Evolutionary conservation across 2,113 vertebrate species (phyloP).

Genomic region (Rhineura floridana): DNA sequence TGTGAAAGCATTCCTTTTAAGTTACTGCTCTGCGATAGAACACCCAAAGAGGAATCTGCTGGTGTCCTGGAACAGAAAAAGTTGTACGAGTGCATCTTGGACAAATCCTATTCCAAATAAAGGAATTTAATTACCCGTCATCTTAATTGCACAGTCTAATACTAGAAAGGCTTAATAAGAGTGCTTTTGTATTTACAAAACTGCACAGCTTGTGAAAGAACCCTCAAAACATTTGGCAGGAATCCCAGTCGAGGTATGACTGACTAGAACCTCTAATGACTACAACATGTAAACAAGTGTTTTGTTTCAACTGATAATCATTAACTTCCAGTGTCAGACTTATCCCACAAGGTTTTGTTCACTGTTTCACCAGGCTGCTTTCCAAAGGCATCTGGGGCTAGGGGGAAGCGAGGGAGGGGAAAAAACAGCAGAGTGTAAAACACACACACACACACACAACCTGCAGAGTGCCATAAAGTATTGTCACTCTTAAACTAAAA

Average conservation of each 20-base stretch:
- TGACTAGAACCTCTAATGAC: conserved; percentile 84
- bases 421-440: not conserved
- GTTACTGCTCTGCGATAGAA: conserved; percentile 53
- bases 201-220: conserved; percentile 84
- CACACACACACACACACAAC: not conserved
- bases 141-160: conserved; percentile 79
- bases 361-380: conserved; percentile 72
- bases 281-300: conserved; percentile 86
- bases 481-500: conserved; percentile 74
- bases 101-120: conserved; percentile 72
- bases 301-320: conserved; percentile 85
- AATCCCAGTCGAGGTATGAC: conserved; percentile 84
- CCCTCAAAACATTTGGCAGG: conserved; percentile 86
- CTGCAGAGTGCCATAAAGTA: conserved; percentile 56
- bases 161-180: conserved; percentile 82
- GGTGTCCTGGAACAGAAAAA: conserved; percentile 63
- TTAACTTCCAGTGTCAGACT: conserved; percentile 82
- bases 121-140: conserved; percentile 78
- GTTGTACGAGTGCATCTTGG: conserved; percentile 67
- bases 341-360: conserved; percentile 80
- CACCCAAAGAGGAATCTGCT: conserved; percentile 54
- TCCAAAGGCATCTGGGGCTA: conserved; percentile 76
- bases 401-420: conserved; percentile 49
- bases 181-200: conserved; percentile 85
- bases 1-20: conserved; percentile 38